Evolutionary conservation across 1,140 invertebrate species (phyloP), one percentile per base, ranked within the genome.

Genomic region (Lepidurus apus): DNA sequence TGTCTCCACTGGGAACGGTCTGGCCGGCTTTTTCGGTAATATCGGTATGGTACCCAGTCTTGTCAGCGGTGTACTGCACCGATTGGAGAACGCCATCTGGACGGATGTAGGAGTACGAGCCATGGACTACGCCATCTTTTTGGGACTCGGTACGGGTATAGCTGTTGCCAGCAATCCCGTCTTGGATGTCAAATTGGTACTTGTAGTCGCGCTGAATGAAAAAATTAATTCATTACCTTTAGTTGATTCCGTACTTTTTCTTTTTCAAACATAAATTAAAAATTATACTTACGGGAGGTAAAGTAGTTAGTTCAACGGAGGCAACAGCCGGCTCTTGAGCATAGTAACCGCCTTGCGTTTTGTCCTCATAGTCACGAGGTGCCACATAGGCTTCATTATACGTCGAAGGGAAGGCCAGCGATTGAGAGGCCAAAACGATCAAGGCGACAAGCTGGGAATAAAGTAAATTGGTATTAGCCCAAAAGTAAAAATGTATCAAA

Each of bases 51-150:
- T 44, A 80, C 21, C 79, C 79, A 10, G 44, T 77, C 43, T 80
- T 76, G 73, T 80, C 79, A 26, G 79, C 79, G 9, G 65, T 73
- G 79, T 80, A 80, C 21, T 47, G 65, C n/a, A 80, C 79, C n/a
- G 76, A 74, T 21, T 78, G 73, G 7, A 78, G 79, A 24, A 77
- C 73, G 13, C 79, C 79, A 76, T 80, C 79, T 11, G 79, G 79
- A 7, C 75, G 75, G 42, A 65, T 78, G 73, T 80, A 80, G 9
- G 43, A 42, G 73, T 77, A 80, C 42, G 43, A 73, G 10, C 79
- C 79, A 24, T 11, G 74, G 43, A 80, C 47, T 7, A 80, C 76
- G 42, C 79, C 79, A 73, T 80, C 73, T 9, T 77, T 79, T 26
- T 80, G 79, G 24, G 42, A 34, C 42, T 80, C 79, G 53, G 17